A percentile compares a stretch with the other conserved stretches of the same genome.
Conservation (phyloP, 2,113 vertebrate species). For the Balaeniceps rex region DNA sequence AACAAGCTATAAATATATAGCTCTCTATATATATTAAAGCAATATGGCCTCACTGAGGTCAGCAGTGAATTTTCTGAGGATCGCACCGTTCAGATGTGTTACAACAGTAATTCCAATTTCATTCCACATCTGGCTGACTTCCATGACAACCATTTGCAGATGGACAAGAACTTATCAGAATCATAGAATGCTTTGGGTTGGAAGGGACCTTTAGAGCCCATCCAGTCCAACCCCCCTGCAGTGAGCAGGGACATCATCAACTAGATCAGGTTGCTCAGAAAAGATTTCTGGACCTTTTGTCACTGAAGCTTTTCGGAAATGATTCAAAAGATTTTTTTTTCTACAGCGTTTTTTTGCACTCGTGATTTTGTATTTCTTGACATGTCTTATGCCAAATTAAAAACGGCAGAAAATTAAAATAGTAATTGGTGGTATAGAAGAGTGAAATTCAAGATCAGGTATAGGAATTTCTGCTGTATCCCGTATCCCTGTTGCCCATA, state of each 20-base stretch:
- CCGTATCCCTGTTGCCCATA: background rate
- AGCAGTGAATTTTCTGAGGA: background rate
- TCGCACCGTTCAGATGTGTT: background rate
- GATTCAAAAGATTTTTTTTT: background rate
- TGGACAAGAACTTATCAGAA: background rate
- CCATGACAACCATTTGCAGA: background rate
- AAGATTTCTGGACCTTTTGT: background rate
- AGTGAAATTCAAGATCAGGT: background rate
- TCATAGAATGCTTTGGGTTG: too few relatives aligned
- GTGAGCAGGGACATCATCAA: too few relatives aligned
- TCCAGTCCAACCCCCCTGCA: too few relatives aligned
- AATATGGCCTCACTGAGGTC: background rate
- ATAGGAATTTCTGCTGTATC: background rate
- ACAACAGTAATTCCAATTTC: background rate
- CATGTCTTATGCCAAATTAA: background rate
- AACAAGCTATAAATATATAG: background rate
- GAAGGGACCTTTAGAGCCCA: too few relatives aligned
- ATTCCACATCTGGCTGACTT: background rate
- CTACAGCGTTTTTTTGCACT: background rate
- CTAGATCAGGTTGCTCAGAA: too few relatives aligned
- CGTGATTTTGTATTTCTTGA: background rate
- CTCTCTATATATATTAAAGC: background rate
- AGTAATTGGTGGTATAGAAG: background rate
- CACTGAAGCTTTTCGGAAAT: background rate
- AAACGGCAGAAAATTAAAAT: background rate